phyloP scores from a whole-genome alignment of 1,140 invertebrate genomes.

The Olivierus martensii region DNA sequence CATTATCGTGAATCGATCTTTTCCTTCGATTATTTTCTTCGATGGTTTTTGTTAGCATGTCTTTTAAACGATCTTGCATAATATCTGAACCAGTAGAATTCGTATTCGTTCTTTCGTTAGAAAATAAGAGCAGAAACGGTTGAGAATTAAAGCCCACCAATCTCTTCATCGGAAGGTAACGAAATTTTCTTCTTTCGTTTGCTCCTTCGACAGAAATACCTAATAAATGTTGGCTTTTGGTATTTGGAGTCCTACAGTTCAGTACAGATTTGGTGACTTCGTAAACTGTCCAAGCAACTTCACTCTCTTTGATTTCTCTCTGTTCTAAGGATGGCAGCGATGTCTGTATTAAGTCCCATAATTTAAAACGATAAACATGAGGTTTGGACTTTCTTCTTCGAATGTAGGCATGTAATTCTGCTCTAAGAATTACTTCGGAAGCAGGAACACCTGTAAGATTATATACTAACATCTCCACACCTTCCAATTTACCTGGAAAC shows the following conservation, averaged over 20 bases:
- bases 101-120: slow-evolving; percentile 23
- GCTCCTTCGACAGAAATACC: slow-evolving; percentile 15
- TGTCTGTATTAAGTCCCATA: slow-evolving; percentile 25
- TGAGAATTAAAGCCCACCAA: slow-evolving; percentile 24
- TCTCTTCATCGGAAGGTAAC: slow-evolving; percentile 18
- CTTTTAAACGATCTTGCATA: neutral
- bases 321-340: slow-evolving; percentile 16
- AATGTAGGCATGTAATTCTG: slow-evolving; percentile 29
- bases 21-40: slow-evolving; percentile 3
- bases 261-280: slow-evolving; percentile 29
- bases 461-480: slow-evolving; percentile 23
- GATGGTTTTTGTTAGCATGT: slow-evolving; percentile 2
- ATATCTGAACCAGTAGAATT: neutral
- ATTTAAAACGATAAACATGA: slow-evolving; percentile 11
- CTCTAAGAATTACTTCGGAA: slow-evolving; percentile 26
- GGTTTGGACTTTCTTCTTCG: slow-evolving; percentile 19
- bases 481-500: slow-evolving; percentile 7
- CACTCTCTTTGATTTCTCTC: slow-evolving; percentile 20
- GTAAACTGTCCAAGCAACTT: slow-evolving; percentile 13
- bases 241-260: slow-evolving; percentile 18
- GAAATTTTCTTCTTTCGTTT: no score
- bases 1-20: slow-evolving; percentile 28
- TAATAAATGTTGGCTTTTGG: slow-evolving; percentile 11
- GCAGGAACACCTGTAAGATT: slow-evolving; percentile 28
- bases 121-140: slow-evolving; percentile 32